Evolutionary conservation across 2,113 vertebrate species (phyloP).

Genomic region (Albula goreensis): DNA sequence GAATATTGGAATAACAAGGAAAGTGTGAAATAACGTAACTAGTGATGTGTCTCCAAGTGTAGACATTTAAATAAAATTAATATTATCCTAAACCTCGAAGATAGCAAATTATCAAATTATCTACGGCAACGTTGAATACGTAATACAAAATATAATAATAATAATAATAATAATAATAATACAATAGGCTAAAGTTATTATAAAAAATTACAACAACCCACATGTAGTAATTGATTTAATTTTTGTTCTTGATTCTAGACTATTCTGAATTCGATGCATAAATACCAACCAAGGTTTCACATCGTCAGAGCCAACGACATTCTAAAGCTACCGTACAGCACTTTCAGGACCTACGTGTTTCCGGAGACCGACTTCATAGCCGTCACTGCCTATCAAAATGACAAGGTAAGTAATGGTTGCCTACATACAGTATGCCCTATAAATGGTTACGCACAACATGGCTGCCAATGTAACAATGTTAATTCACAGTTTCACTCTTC

Average conservation of each 20-base stretch:
- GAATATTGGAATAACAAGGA: too few species aligned
- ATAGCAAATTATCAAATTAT: too few species aligned
- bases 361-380: constrained; percentile 95
- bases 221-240: not conserved
- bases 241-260: constrained; percentile 71
- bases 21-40: too few species aligned
- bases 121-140: too few species aligned
- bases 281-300: constrained; percentile 96
- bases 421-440: not conserved
- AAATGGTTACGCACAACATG: not conserved
- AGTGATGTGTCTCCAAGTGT: not conserved
- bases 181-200: not conserved
- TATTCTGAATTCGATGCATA: constrained; percentile 99
- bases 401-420: constrained; percentile 77
- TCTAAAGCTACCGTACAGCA: constrained; percentile 95
- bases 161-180: not conserved
- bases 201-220: too few species aligned
- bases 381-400: constrained; percentile 98
- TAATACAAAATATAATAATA: not conserved
- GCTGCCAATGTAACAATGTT: not conserved
- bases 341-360: constrained; percentile 95
- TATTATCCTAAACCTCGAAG: not conserved
- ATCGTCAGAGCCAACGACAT: constrained; percentile 94
- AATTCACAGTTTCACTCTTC: not conserved
- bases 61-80: not conserved